These are phyloP conservation scores for Hipposideros larvatus DNA, from an alignment of 2,797 vertebrate genomes.

Conservation along the genomic window DNA sequence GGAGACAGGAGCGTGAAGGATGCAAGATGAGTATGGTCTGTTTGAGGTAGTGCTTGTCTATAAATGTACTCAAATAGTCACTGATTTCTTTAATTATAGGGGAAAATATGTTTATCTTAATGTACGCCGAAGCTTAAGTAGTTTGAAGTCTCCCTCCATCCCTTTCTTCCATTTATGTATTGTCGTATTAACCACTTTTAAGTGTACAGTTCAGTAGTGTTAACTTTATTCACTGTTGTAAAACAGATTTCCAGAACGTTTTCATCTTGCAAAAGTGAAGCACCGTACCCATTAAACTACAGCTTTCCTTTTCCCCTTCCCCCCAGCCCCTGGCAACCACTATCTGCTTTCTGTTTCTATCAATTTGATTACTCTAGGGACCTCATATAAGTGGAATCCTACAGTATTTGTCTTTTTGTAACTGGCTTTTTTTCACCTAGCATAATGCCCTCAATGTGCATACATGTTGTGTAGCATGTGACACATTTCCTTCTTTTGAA, in stretches of 20 bases:
- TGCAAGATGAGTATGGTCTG: neutral
- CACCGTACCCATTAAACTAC: neutral
- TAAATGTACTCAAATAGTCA: no score
- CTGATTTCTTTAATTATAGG: neutral
- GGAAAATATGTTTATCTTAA: neutral
- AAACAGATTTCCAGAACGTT: neutral
- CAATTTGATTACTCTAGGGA: neutral
- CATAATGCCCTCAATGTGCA: neutral
- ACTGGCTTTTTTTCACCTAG: neutral
- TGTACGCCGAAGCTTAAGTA: neutral
- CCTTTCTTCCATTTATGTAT: neutral
- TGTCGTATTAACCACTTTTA: neutral
- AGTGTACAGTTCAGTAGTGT: neutral
- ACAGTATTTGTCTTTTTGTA: neutral
- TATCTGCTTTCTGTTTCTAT: neutral
- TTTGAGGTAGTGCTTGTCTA: neutral
- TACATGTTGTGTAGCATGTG: neutral
- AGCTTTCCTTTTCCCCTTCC: neutral
- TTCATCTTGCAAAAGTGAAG: neutral
- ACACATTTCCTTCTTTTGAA: slow-evolving; percentile 4
- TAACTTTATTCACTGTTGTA: neutral
- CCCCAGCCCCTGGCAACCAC: neutral
- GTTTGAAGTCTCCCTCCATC: neutral
- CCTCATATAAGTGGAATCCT: neutral
- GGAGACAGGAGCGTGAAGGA: neutral